Percentiles rank a stretch among this genome's conserved stretches.
Evolutionary conservation across 2,888 invertebrate species (phyloP).

Genomic region (Lingula anatina): DNA sequence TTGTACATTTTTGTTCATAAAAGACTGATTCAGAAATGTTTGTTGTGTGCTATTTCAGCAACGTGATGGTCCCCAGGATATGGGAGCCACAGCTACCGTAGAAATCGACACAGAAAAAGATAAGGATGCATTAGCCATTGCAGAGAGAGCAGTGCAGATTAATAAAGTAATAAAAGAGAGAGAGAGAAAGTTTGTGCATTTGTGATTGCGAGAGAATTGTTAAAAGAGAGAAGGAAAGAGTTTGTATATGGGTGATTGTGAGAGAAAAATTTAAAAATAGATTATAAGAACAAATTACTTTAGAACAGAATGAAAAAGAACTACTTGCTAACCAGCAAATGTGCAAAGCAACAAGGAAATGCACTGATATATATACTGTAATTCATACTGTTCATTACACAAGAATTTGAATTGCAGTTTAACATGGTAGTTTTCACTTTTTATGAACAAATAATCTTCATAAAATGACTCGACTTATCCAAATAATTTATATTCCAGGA

Average conservation of each 20-base stretch:
- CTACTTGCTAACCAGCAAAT: too few species aligned
- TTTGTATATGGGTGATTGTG: neutral
- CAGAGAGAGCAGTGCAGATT: slow-evolving; percentile 82
- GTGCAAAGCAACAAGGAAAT: too few species aligned
- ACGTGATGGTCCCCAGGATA: slow-evolving; percentile 61
- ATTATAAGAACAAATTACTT: too few species aligned
- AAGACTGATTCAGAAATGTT: neutral
- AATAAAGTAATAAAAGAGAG: slow-evolving; percentile 62
- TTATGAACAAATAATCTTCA: neutral
- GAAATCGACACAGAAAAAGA: slow-evolving; percentile 89
- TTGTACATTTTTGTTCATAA: neutral
- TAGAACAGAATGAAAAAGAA: too few species aligned
- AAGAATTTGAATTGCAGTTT: neutral
- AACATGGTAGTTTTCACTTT: neutral
- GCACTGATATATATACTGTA: too few species aligned
- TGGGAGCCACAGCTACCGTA: slow-evolving; percentile 70
- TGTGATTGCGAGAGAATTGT: too few species aligned
- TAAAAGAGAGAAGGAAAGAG: too few species aligned
- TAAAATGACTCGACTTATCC: neutral
- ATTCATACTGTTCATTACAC: neutral
- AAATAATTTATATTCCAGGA: slow-evolving; percentile 36
- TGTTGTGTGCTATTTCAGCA: slow-evolving; percentile 44
- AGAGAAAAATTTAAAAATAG: too few species aligned
- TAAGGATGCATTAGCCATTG: slow-evolving; percentile 90
- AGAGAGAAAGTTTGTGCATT: neutral